phyloP scores from a whole-genome alignment of 2,888 invertebrate species.

The Globia sparganii region DNA sequence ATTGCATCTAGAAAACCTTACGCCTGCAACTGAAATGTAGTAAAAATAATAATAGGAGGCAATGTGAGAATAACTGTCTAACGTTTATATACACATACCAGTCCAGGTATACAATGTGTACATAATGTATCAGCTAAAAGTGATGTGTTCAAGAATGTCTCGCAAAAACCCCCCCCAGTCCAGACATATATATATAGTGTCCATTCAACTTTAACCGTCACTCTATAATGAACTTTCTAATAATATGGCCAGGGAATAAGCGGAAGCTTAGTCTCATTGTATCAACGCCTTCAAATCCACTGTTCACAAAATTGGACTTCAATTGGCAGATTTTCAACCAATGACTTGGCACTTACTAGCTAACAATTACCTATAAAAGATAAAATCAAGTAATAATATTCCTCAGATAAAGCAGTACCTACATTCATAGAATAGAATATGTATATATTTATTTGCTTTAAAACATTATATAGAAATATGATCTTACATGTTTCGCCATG shows the following conservation, averaged over 20 bases:
- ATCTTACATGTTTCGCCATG: too few relatives aligned
- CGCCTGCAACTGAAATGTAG: not conserved
- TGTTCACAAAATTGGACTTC: not conserved
- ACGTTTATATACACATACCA: not conserved
- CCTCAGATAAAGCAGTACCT: too few relatives aligned
- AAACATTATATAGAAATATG: too few relatives aligned
- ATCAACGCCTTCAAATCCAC: too few relatives aligned
- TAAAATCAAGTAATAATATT: too few relatives aligned
- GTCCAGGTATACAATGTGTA: not conserved
- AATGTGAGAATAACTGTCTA: not conserved
- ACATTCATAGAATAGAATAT: too few relatives aligned
- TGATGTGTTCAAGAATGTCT: slow-evolving; percentile 36
- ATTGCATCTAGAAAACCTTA: not conserved
- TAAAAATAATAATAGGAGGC: too few relatives aligned
- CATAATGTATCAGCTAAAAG: not conserved
- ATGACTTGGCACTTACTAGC: too few relatives aligned
- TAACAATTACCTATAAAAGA: too few relatives aligned
- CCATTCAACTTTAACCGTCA: slow-evolving; percentile 62
- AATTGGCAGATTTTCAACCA: too few relatives aligned
- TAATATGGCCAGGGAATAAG: slow-evolving; percentile 43
- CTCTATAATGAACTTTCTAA: slow-evolving; percentile 62
- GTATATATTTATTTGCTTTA: too few relatives aligned
- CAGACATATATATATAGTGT: slow-evolving; percentile 54
- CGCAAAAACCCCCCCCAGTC: slow-evolving; percentile 45
- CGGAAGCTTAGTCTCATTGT: too few relatives aligned